Evolutionary conservation across 2,113 vertebrate species (phyloP).

Genomic region (Shinisaurus crocodilurus): DNA sequence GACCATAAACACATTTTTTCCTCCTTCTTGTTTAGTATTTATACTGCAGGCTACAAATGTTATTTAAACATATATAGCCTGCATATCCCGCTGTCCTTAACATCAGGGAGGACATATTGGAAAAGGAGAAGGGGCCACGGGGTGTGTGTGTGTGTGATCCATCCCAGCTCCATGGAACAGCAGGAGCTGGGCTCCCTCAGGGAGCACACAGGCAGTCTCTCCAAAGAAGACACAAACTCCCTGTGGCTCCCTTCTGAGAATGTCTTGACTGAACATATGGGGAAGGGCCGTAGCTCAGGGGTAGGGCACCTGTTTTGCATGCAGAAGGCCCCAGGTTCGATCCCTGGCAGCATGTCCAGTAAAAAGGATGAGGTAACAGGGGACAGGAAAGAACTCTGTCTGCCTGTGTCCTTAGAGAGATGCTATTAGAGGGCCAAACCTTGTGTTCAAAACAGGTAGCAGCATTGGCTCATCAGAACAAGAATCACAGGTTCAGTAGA

Average conservation of each 20-base stretch:
- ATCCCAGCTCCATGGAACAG: not conserved
- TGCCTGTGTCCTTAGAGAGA: too few species aligned
- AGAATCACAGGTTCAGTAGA: not conserved
- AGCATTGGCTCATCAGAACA: not conserved
- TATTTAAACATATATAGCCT: constrained; percentile 64
- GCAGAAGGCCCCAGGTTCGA: not conserved
- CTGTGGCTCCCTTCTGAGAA: not conserved
- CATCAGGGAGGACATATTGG: not conserved
- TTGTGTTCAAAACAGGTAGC: not conserved
- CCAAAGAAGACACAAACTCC: not conserved
- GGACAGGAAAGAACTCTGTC: too few species aligned
- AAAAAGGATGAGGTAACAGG: not conserved
- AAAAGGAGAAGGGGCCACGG: not conserved
- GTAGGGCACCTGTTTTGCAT: too few species aligned
- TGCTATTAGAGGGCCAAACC: too few species aligned
- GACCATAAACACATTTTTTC: constrained; percentile 33
- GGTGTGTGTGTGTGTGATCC: too few species aligned
- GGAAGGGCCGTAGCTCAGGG: not conserved
- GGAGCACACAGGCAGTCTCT: not conserved
- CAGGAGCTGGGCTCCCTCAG: not conserved
- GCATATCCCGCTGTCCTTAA: not conserved
- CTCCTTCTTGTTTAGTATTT: constrained; percentile 59
- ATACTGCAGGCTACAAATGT: constrained; percentile 56
- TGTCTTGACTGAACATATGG: not conserved
- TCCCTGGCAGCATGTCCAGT: not conserved